phyloP scores from a whole-genome alignment of 2,113 vertebrate genomes.

The Mus pahari region DNA sequence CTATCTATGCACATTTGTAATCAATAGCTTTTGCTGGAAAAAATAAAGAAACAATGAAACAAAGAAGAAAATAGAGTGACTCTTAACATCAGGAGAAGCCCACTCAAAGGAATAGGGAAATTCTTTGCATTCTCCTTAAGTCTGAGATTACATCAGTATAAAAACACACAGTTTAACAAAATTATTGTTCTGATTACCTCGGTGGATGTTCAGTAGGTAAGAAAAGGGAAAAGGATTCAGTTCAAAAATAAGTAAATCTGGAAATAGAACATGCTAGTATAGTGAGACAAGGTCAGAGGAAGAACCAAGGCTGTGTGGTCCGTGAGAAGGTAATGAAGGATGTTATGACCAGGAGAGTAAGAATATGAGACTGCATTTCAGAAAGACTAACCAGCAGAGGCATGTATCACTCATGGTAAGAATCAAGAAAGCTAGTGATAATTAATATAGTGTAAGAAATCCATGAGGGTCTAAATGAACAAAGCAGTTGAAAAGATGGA shows the following conservation, averaged over 20 bases:
- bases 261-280: neutral
- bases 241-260: neutral
- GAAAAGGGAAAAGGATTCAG: neutral
- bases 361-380: neutral
- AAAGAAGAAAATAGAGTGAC: neutral
- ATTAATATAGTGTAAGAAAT: neutral
- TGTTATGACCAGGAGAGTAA: neutral
- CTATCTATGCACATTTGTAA: neutral
- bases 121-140: conserved; percentile 15
- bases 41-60: neutral
- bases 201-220: neutral
- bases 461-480: neutral
- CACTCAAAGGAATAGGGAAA: neutral
- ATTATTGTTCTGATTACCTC: neutral
- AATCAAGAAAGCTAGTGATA: neutral
- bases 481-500: neutral
- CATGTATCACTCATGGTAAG: no score
- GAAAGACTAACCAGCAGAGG: neutral
- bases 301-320: neutral
- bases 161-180: neutral
- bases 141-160: neutral
- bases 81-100: neutral
- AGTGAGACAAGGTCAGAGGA: neutral
- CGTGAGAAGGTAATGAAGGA: neutral
- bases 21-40: conserved; percentile 25